These are phyloP conservation scores for Coreoperca whiteheadi DNA, from an alignment of 2,113 vertebrate genomes.

Conservation along the genomic window DNA sequence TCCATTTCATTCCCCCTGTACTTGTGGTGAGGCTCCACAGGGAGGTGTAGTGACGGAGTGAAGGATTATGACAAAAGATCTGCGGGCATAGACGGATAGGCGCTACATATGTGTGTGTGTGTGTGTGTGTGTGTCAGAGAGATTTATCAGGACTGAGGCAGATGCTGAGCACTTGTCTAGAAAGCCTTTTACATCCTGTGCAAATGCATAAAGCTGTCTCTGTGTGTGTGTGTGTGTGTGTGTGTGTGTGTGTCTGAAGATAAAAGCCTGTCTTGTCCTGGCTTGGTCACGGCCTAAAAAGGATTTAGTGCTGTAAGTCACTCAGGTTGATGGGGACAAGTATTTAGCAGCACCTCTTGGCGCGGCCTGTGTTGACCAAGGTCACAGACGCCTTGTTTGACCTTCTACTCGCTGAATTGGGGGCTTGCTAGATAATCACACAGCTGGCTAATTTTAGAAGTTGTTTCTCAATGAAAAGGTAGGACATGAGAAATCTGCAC, in stretches of 20 bases:
- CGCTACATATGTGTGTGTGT: constrained; percentile 29
- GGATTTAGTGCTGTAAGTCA: constrained; percentile 74
- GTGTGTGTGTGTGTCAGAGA: constrained; percentile 38
- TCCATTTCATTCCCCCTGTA: constrained; percentile 17
- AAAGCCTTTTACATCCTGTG: constrained; percentile 73
- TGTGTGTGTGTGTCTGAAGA: constrained; percentile 57
- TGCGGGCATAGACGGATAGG: constrained; percentile 60
- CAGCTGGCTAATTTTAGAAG: constrained; percentile 4
- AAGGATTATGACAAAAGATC: constrained; percentile 60
- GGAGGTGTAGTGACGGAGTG: constrained; percentile 52
- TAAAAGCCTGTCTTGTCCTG: constrained; percentile 72
- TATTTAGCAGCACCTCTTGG: constrained; percentile 65
- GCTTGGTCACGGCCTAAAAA: constrained; percentile 61
- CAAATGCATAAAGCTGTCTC: constrained; percentile 77
- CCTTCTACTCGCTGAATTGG: not conserved
- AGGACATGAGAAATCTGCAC: not conserved
- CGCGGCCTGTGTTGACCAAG: constrained; percentile 34
- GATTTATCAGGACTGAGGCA: constrained; percentile 77
- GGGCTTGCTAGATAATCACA: not conserved
- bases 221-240: constrained; percentile 36
- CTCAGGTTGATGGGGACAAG: constrained; percentile 65
- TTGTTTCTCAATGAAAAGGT: not conserved
- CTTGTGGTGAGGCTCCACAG: constrained; percentile 15
- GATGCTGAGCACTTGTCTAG: constrained; percentile 70
- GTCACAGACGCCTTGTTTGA: constrained; percentile 29